These are phyloP conservation scores for Hymenopus coronatus DNA, from an alignment of 2,888 invertebrate species.

Conservation along the genomic window DNA sequence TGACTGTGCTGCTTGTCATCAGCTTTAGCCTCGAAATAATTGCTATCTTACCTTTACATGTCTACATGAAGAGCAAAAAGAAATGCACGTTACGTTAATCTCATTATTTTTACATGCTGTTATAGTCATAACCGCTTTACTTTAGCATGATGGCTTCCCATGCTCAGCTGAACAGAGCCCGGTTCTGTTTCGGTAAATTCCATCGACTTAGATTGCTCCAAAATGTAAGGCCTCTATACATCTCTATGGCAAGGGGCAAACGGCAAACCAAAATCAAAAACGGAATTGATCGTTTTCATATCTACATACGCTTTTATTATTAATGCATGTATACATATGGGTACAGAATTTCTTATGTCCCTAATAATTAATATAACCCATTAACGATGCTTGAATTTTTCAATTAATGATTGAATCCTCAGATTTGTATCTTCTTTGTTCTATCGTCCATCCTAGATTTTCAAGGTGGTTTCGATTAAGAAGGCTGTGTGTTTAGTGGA, in stretches of 20 bases:
- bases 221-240: not conserved
- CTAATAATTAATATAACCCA: not conserved
- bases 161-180: not conserved
- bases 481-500: not conserved
- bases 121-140: conserved; percentile 18
- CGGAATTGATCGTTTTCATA: not conserved
- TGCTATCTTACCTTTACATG: conserved; percentile 14
- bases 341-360: too few species aligned
- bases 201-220: not conserved
- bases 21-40: not conserved
- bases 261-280: not conserved
- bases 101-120: conserved; percentile 12
- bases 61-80: not conserved
- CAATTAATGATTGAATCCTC: not conserved
- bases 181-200: not conserved
- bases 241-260: not conserved
- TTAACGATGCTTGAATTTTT: not conserved
- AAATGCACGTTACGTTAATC: not conserved
- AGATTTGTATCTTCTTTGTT: not conserved
- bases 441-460: not conserved
- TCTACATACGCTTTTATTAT: not conserved
- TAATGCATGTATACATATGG: not conserved
- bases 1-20: not conserved
- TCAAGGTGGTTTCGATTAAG: not conserved
- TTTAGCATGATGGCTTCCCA: conserved; percentile 18